Evolutionary conservation across 2,113 vertebrate species (phyloP).

Genomic region (Delphinapterus leucas): DNA sequence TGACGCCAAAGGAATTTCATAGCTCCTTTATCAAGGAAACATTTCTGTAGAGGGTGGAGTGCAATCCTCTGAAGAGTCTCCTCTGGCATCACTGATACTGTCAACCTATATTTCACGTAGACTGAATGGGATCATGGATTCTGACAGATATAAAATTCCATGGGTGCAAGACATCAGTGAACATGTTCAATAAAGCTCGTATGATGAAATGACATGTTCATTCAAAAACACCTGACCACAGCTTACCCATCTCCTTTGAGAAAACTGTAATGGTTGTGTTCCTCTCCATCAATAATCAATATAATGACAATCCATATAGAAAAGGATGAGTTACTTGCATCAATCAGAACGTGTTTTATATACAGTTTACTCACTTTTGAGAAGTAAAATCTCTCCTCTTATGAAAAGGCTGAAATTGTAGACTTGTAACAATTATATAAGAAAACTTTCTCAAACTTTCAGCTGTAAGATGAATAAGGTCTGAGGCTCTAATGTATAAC

Average conservation of each 20-base stretch:
- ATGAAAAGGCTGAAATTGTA: neutral
- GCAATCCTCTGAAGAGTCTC: neutral
- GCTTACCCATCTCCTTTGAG: neutral
- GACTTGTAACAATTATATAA: neutral
- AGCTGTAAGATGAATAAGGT: neutral
- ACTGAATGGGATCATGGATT: neutral
- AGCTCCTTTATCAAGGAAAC: neutral
- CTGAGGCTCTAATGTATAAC: neutral
- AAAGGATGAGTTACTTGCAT: neutral
- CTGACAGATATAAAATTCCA: slow-evolving; percentile 20
- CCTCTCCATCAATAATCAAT: slow-evolving; percentile 13
- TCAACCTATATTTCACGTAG: neutral
- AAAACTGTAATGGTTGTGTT: neutral
- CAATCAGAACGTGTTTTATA: neutral
- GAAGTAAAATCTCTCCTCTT: neutral
- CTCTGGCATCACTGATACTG: neutral
- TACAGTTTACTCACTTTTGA: neutral
- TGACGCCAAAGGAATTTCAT: neutral
- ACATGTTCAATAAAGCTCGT: neutral
- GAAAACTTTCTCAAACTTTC: neutral
- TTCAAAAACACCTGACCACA: neutral
- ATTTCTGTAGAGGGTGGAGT: neutral
- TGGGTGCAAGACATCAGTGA: neutral
- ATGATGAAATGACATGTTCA: neutral
- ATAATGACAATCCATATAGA: neutral